Conservation (phyloP, 2,888 invertebrate genomes). For the Digitonthophagus gazella region DNA sequence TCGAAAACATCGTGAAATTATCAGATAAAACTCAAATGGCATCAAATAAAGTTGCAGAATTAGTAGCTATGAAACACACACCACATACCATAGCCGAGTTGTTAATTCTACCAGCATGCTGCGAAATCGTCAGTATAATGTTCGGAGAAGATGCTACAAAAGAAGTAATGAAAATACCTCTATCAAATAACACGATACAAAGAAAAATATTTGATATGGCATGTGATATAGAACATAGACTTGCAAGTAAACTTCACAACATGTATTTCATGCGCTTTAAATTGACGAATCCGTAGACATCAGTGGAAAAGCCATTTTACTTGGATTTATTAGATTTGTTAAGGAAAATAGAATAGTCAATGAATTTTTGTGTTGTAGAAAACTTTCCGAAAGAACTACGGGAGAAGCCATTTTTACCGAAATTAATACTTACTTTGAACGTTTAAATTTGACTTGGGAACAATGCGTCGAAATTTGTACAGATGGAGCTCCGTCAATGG, state of each 20-base stretch:
- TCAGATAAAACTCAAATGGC: neutral
- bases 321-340: neutral
- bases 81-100: neutral
- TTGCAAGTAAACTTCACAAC: neutral
- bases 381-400: neutral
- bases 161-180: neutral
- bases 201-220: too few relatives aligned
- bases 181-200: neutral
- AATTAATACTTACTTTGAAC: neutral
- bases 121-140: neutral
- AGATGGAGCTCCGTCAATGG: neutral
- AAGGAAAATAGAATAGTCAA: neutral
- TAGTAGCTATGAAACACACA: neutral
- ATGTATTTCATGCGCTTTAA: neutral
- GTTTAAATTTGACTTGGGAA: neutral
- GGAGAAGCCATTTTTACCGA: too few relatives aligned
- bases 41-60: neutral
- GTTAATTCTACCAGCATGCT: neutral
- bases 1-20: neutral
- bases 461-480: neutral
- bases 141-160: neutral
- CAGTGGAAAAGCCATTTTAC: neutral
- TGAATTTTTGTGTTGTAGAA: neutral
- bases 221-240: too few relatives aligned
- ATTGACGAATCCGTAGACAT: neutral